Base-by-base conservation (phyloP, 1,140 invertebrate genomes). In the Drosophila sucinea region DNA sequence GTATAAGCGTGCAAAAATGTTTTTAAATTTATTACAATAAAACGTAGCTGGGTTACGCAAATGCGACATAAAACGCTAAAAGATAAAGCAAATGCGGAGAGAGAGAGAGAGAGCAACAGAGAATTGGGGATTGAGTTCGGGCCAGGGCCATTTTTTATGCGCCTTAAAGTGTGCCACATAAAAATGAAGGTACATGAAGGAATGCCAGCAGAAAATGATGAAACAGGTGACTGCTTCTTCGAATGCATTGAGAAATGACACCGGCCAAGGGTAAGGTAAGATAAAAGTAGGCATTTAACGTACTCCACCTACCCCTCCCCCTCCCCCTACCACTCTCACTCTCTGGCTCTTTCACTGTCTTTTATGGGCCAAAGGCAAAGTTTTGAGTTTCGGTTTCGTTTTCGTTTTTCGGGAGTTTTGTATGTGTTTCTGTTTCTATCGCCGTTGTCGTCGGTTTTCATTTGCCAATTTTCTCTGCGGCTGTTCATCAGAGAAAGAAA, bases 1-100 rank as follows among this genome's bases (percentile, higher is more conserved):
- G 84, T 84, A 87, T 87, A 85, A 76, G 73, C 73, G 84, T 83
- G 79, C 84, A 89, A 87, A 58, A 87, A 89, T 87, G 84, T 87
- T 89, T 35, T 87, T 84, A 87, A 87, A 87, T 89, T 87, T 87
- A 87, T 87, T 87, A 87, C 84, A 87, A 87, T 90, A 84, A 89
- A 77, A 89, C 80, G 80, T 51, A 89, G 77, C 82, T 86, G 81
- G 71, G 70, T 62, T 83, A 89, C 84, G 84, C 84, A 87, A 87
- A 87, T 89, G 80, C 84, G 84, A 87, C 84, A 89, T 83, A 87
- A 86, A 86, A 87, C 77, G 84, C 84, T 89, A 72, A 83, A 84
- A 89, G 80, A 87, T 82, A 82, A 82, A 79, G 77, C 83, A 79
- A 80, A 72, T 60, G 44, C 47, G 38, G 47, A 58, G 1, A n/a